Evolutionary conservation across 2,888 invertebrate species (phyloP).

Genomic region (Agrotis clavis): DNA sequence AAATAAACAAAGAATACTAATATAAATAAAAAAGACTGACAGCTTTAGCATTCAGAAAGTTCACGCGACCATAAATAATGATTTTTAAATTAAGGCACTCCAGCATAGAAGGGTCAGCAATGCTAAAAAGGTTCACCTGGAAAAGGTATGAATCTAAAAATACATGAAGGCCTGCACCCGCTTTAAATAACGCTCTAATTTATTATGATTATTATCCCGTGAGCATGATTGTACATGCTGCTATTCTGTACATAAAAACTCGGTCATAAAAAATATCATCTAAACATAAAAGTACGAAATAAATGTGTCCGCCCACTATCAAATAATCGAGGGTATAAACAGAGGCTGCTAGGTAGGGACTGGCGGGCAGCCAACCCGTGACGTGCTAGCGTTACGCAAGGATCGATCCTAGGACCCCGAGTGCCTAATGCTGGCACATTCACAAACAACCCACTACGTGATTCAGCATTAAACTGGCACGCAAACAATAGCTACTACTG

Average conservation of each 20-base stretch:
- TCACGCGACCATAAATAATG: constrained; percentile 34
- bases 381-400: constrained; percentile 68
- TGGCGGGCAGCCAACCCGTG: constrained; percentile 75
- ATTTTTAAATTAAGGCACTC: constrained; percentile 38
- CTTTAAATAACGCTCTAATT: constrained; percentile 24
- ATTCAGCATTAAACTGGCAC: constrained; percentile 54
- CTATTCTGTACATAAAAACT: background rate
- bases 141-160: constrained; percentile 43
- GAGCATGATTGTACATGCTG: background rate
- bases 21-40: constrained; percentile 20
- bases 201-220: constrained; percentile 33
- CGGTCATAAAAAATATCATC: background rate
- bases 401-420: constrained; percentile 68
- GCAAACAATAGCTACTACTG: constrained; percentile 50
- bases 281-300: constrained; percentile 8
- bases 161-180: constrained; percentile 14
- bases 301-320: constrained; percentile 26
- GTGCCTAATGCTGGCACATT: constrained; percentile 60
- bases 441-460: constrained; percentile 57
- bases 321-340: constrained; percentile 59
- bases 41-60: constrained; percentile 21
- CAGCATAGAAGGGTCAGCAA: constrained; percentile 56
- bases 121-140: constrained; percentile 52
- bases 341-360: constrained; percentile 61
- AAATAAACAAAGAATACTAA: constrained; percentile 19